Evolutionary conservation across 2,797 vertebrate species (phyloP).

Genomic region (Epinephelus awoara): DNA sequence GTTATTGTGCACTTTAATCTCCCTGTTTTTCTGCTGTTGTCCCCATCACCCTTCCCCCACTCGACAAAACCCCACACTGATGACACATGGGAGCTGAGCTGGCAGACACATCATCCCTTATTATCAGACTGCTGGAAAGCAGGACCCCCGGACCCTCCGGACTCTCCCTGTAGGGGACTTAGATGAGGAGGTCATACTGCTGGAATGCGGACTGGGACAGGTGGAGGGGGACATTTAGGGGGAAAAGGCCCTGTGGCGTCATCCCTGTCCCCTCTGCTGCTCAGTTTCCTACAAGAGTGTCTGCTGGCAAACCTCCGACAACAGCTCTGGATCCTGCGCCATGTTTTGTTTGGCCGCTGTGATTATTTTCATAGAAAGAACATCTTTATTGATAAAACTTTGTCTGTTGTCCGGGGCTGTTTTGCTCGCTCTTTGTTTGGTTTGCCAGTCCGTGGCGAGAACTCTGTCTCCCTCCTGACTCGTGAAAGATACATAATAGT

Average conservation of each 20-base stretch:
- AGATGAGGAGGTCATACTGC: slow-evolving; percentile 65
- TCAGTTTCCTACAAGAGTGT: slow-evolving; percentile 64
- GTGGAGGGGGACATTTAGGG: slow-evolving; percentile 49
- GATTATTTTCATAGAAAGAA: slow-evolving; percentile 83
- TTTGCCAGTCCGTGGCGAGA: slow-evolving; percentile 76
- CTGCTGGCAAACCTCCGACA: slow-evolving; percentile 71
- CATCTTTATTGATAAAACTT: slow-evolving; percentile 86
- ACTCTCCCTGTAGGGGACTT: slow-evolving; percentile 33
- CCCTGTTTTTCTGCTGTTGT: slow-evolving; percentile 77
- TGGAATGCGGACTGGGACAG: slow-evolving; percentile 73
- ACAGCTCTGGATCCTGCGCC: slow-evolving; percentile 65
- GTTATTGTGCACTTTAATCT: slow-evolving; percentile 75
- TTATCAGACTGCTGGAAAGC: slow-evolving; percentile 58
- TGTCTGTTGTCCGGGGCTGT: slow-evolving; percentile 74
- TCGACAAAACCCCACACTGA: slow-evolving; percentile 40
- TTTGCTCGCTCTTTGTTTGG: slow-evolving; percentile 77
- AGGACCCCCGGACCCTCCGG: slow-evolving; percentile 35
- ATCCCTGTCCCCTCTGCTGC: slow-evolving; percentile 56
- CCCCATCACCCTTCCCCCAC: slow-evolving; percentile 61
- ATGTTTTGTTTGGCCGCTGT: slow-evolving; percentile 80
- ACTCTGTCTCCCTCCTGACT: slow-evolving; percentile 68
- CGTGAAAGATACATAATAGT: slow-evolving; percentile 62
- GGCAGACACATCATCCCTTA: slow-evolving; percentile 67
- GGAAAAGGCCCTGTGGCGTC: slow-evolving; percentile 47
- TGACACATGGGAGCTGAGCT: slow-evolving; percentile 65